Evolutionary conservation across 2,797 vertebrate genomes (phyloP).

Genomic region (Ciconia nigra): DNA sequence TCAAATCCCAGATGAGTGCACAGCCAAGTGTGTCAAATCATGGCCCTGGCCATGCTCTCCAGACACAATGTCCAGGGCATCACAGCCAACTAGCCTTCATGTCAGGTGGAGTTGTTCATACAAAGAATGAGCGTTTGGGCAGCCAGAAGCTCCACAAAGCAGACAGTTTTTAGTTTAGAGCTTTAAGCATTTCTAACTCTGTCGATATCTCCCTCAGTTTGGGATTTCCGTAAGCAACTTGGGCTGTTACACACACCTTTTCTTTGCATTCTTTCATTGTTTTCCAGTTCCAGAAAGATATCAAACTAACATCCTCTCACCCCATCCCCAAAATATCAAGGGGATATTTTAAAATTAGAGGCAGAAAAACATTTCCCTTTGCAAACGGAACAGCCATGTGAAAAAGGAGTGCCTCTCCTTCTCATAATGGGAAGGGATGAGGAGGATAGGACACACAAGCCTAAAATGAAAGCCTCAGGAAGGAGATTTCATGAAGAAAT

Average conservation of each 20-base stretch:
- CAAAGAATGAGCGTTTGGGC: neutral
- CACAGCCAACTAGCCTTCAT: neutral
- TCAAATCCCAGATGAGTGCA: neutral
- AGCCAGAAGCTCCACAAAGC: neutral
- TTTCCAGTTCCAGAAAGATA: neutral
- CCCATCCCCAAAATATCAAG: neutral
- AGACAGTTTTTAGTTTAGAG: neutral
- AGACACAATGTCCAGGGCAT: neutral
- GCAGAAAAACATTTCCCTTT: neutral
- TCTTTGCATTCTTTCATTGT: neutral
- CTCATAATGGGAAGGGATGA: neutral
- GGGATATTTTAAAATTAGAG: constrained; percentile 3
- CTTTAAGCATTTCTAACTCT: neutral
- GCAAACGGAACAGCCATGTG: neutral
- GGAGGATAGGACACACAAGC: neutral
- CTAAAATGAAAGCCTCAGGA: neutral
- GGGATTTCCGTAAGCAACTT: neutral
- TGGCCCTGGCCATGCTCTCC: neutral
- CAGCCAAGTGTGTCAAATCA: neutral
- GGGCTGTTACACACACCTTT: neutral
- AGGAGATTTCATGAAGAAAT: constrained; percentile 24
- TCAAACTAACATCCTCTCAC: neutral
- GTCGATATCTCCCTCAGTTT: neutral
- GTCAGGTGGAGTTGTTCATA: neutral
- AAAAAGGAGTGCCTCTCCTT: neutral